Evolutionary conservation across 35 echinoderm and acorn worm genomes (phyloP).

Genomic region (Ptychodera flava): DNA sequence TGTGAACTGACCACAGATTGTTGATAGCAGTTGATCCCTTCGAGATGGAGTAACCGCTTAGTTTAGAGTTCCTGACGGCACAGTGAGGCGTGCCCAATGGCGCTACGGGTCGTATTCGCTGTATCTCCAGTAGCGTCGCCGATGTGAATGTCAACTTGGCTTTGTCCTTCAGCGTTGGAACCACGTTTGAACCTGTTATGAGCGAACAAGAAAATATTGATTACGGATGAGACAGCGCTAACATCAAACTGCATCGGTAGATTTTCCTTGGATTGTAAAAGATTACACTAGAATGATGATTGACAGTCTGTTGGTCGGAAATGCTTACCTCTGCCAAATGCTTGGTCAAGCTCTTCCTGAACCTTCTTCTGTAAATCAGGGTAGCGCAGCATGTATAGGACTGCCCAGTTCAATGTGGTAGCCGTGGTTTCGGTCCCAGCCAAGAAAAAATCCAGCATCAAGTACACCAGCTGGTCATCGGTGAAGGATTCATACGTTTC

Average conservation of each 20-base stretch:
- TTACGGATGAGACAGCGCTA: too few species aligned
- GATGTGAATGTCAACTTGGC: neutral
- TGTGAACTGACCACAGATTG: neutral
- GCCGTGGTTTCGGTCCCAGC: slow-evolving; percentile 75
- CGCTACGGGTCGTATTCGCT: neutral
- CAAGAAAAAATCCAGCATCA: slow-evolving; percentile 48
- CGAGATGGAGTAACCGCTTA: neutral
- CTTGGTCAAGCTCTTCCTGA: slow-evolving; percentile 66
- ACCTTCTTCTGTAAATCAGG: slow-evolving; percentile 59
- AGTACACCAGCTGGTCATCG: slow-evolving; percentile 17
- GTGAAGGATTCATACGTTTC: slow-evolving; percentile 22
- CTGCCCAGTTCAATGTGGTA: slow-evolving; percentile 45
- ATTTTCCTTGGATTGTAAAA: too few species aligned
- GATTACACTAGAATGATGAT: too few species aligned
- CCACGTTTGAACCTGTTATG: neutral
- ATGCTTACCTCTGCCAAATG: slow-evolving; percentile 54
- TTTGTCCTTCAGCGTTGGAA: neutral
- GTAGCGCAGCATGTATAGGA: slow-evolving; percentile 41
- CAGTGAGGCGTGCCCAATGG: neutral
- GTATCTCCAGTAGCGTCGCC: neutral
- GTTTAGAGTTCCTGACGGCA: neutral
- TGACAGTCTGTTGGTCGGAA: too few species aligned
- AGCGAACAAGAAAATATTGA: too few species aligned
- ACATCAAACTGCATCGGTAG: too few species aligned
- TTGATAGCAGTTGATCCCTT: neutral